phyloP scores from a whole-genome alignment of 2,797 vertebrate genomes.

The Crocidura indochinensis region DNA sequence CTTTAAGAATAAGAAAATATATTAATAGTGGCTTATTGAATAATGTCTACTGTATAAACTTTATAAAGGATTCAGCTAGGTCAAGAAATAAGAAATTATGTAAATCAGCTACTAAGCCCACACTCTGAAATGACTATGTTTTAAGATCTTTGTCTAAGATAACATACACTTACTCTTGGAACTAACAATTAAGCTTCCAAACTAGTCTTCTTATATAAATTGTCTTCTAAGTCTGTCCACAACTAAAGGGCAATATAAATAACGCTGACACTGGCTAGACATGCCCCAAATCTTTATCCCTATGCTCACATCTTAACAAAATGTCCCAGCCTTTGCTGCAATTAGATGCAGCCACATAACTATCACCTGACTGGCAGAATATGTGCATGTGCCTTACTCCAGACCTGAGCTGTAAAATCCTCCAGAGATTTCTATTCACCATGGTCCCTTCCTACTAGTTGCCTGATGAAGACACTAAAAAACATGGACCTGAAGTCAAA shows the following conservation, averaged over 20 bases:
- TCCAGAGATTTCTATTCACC: not conserved
- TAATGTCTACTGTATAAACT: not conserved
- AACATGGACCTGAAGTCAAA: too few species aligned
- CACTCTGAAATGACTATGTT: not conserved
- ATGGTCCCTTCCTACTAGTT: not conserved
- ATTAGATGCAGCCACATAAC: too few species aligned
- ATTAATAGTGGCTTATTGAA: not conserved
- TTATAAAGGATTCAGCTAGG: not conserved
- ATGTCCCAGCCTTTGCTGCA: not conserved
- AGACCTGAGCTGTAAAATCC: not conserved
- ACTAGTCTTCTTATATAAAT: not conserved
- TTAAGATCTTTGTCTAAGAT: constrained; percentile 3
- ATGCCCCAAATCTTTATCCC: not conserved
- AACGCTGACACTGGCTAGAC: not conserved
- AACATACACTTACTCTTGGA: not conserved
- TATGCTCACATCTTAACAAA: not conserved
- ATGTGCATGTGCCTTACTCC: not conserved
- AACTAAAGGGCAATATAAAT: not conserved
- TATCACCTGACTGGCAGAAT: not conserved
- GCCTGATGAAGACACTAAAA: not conserved
- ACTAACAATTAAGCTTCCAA: not conserved
- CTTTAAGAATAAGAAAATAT: constrained; percentile 24
- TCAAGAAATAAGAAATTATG: constrained; percentile 4
- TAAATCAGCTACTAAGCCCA: constrained; percentile 7
- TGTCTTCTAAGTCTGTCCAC: not conserved